Conservation (phyloP, 2,113 vertebrate species). For the Excalfactoria chinensis region DNA sequence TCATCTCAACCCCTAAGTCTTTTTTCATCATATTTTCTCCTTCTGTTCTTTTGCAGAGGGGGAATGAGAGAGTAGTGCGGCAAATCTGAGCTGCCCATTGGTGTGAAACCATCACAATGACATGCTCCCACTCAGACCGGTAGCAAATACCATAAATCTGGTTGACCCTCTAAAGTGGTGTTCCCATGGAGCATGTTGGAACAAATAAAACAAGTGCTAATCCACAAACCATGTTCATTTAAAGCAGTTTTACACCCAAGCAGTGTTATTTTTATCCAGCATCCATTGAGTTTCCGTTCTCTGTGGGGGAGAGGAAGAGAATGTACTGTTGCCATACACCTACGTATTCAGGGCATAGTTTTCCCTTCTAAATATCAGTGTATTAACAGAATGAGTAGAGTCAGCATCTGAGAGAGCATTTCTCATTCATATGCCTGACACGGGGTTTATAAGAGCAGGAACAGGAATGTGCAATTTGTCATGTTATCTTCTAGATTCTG, state of each 20-base stretch:
- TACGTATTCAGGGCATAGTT: neutral
- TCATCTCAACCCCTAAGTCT: neutral
- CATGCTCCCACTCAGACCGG: neutral
- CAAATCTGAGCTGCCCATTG: neutral
- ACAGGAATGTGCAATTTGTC: neutral
- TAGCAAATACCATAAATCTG: neutral
- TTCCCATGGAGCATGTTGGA: neutral
- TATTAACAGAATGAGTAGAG: neutral
- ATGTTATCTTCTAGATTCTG: neutral
- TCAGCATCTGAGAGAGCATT: neutral
- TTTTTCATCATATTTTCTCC: neutral
- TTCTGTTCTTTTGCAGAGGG: neutral
- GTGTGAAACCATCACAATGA: neutral
- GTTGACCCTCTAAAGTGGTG: neutral
- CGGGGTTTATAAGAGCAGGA: neutral
- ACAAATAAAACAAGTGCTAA: constrained; percentile 3
- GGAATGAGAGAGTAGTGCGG: neutral
- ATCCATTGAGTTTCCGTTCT: neutral
- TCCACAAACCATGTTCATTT: neutral
- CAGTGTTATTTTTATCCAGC: neutral
- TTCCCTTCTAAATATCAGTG: neutral
- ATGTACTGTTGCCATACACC: neutral
- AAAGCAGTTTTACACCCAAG: neutral
- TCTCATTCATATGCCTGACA: constrained; percentile 18
- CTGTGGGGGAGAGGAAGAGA: neutral